Base-by-base conservation (phyloP, 2,797 vertebrate genomes). In the Brachyrhaphis roseni region DNA sequence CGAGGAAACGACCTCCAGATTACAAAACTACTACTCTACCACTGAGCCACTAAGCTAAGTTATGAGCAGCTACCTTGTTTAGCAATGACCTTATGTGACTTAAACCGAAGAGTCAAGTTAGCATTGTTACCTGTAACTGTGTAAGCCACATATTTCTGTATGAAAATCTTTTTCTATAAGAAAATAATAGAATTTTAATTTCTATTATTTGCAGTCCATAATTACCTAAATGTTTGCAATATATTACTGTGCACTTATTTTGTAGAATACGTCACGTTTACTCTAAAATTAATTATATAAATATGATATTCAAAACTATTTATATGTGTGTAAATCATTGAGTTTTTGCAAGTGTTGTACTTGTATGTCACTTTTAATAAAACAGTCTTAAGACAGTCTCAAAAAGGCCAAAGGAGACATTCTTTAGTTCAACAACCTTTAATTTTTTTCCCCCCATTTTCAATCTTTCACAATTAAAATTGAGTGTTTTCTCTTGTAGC, bases 391-490 rank as follows among this genome's bases (percentile, higher is more conserved):
- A 23, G 7, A 53, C 76, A 77, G 23, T 78, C 16, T 76, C 23
- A 87, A 79, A 83, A 77, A 88, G 20, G 64, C 26, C 74, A 7
- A 59, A 70, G 73, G 75, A 88, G 49, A 83, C 70, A 0, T 51
- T 5, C 4, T 13, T 82, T 70, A 89, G 86, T 91, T 92, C 82
- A 93, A 94, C 90, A 93, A 86, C 77, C 77, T 89, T 95, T 94
- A 87, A 88, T 90, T 84, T 84, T 82, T 84, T 84, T 82, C 2
- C 46, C 81, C 70, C 82, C 71, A 84, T 90, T 91, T 94, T 88
- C 45, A 93, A 84, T 85, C 51, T 81, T 91, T 90, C 87, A 94
- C 90, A 94, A 92, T 92, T 64, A 72, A 90, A 94, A 92, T 84
- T 80, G 74, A 85, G 83, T 81, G 55, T 78, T 76, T 82, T 82